A percentile compares a stretch with the other conserved stretches of the same genome.
Conservation (phyloP, 2,113 vertebrate genomes). For the Ranitomeya variabilis region DNA sequence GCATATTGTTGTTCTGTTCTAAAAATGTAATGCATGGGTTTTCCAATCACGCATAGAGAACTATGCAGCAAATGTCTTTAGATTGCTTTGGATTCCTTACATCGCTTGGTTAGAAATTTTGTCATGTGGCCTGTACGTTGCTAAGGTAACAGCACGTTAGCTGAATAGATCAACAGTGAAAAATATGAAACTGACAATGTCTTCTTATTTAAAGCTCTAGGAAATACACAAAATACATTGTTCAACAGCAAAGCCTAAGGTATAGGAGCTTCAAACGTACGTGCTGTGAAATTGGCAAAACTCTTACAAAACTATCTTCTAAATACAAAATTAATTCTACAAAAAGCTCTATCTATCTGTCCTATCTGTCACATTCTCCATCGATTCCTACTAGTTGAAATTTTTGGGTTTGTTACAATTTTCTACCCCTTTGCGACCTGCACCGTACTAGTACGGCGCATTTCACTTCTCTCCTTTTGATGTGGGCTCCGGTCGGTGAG, state of each 20-base stretch:
- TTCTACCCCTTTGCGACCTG: too few relatives aligned
- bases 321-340: background rate
- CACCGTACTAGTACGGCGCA: too few relatives aligned
- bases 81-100: conserved; percentile 24
- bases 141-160: conserved; percentile 43
- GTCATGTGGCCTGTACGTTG: conserved; percentile 25
- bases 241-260: background rate
- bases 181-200: conserved; percentile 32
- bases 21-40: background rate
- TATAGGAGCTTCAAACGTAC: background rate
- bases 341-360: background rate
- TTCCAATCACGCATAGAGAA: background rate
- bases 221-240: conserved; percentile 22
- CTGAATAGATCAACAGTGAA: conserved; percentile 43
- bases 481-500: too few relatives aligned
- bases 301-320: background rate
- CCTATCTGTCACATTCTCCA: background rate
- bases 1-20: background rate
- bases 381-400: too few relatives aligned
- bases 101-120: conserved; percentile 22
- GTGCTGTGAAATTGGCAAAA: background rate
- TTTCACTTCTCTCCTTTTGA: too few relatives aligned
- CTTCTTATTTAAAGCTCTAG: conserved; percentile 30
- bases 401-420: too few relatives aligned
- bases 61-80: conserved; percentile 6